These are phyloP conservation scores for Pangasianodon gigas DNA, from an alignment of 2,113 vertebrate species.

Conservation along the genomic window DNA sequence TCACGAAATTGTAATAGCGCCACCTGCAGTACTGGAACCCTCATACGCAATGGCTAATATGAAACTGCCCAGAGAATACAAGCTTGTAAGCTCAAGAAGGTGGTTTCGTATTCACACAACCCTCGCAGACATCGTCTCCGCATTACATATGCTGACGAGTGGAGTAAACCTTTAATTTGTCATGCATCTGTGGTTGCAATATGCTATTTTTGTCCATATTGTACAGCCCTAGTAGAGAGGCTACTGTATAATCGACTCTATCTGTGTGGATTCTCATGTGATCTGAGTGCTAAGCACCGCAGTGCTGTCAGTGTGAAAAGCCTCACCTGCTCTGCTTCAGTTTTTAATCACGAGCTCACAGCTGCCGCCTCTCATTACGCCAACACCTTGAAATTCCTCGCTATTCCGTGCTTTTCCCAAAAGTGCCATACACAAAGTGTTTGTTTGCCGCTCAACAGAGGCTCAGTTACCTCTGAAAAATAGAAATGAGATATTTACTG, in stretches of 20 bases:
- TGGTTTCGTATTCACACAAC: neutral
- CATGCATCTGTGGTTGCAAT: neutral
- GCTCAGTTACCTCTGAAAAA: neutral
- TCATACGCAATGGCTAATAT: neutral
- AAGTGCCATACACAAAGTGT: neutral
- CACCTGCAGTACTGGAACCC: neutral
- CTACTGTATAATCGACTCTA: constrained; percentile 9
- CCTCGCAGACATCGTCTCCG: neutral
- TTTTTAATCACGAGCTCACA: constrained; percentile 29
- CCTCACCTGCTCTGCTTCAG: neutral
- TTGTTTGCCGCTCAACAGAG: neutral
- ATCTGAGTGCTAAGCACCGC: neutral
- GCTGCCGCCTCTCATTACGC: constrained; percentile 12
- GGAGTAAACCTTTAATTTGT: neutral
- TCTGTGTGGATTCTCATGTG: neutral
- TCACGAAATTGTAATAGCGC: neutral
- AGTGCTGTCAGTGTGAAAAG: constrained; percentile 2
- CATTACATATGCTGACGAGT: neutral
- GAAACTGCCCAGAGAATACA: neutral
- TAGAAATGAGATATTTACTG: neutral
- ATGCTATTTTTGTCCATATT: neutral
- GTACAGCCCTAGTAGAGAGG: neutral
- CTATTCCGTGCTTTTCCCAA: neutral
- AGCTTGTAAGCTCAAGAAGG: neutral
- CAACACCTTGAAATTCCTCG: neutral